These are phyloP conservation scores for Lymantria dispar DNA, from an alignment of 2,888 invertebrate genomes.

Conservation along the genomic window DNA sequence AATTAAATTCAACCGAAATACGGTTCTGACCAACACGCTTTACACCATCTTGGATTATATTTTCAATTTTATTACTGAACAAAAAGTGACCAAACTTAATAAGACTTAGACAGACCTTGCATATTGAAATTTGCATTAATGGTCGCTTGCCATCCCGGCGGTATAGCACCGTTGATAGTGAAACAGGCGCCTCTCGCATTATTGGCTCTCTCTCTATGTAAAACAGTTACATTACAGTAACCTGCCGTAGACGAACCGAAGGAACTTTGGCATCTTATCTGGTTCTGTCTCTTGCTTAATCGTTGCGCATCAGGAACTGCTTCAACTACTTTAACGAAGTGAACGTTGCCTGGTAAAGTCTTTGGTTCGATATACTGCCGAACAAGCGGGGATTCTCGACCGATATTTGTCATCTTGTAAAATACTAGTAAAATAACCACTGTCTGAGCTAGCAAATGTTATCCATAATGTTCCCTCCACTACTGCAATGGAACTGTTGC, in stretches of 20 bases:
- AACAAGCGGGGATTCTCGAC: background rate
- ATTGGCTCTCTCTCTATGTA: background rate
- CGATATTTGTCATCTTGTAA: background rate
- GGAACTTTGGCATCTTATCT: constrained; percentile 1
- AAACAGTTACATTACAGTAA: background rate
- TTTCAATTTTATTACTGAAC: too few relatives aligned
- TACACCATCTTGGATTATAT: too few relatives aligned
- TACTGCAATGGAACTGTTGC: too few relatives aligned
- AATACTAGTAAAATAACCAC: too few relatives aligned
- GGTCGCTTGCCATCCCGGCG: background rate
- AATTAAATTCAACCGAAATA: too few relatives aligned
- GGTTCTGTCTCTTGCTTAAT: constrained; percentile 1
- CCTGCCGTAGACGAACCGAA: constrained; percentile 5
- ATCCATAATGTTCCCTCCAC: too few relatives aligned
- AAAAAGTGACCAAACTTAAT: too few relatives aligned
- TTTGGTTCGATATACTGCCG: background rate
- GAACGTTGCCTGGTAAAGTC: background rate
- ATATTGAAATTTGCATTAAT: background rate
- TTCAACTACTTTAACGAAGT: constrained; percentile 1
- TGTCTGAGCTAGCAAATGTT: too few relatives aligned
- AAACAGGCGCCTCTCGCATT: constrained; percentile 1
- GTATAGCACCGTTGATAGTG: background rate
- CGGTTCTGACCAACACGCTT: too few relatives aligned
- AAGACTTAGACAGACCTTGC: too few relatives aligned
- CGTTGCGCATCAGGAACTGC: background rate